Base-by-base conservation (phyloP, 2,888 invertebrate species). In the Lydus trimaculatus region DNA sequence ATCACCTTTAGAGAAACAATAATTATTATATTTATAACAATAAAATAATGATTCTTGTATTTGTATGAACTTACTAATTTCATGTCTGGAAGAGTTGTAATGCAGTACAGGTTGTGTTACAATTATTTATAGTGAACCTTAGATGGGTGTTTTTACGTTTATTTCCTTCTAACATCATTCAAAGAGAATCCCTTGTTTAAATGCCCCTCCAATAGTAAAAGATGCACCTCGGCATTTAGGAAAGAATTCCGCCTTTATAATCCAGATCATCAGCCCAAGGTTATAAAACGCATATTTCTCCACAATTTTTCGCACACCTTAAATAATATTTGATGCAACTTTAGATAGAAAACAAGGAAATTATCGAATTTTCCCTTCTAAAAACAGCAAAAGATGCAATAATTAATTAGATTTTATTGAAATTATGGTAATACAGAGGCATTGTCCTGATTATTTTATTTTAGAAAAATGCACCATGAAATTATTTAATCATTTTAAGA, bases 1-100 rank as follows among this genome's bases (percentile, higher is more conserved):
- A 87, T 80, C 58, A 87, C 76, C 88, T 88, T 84, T 20, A 85
- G 86, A 43, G 15, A 58, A 65, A 65, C 6, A 52, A 43, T 15
- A 56, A 36, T 36, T 61, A 56, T 56, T 2, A 48, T 33, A 52
- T 25, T 25, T 48, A 48, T 31, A 58, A 28, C 28, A 28, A 3
- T 2, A 28, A 28, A 28, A 56, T 58, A n/a, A n/a, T n/a, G n/a
- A n/a, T 25, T 28, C 11, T 59, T 23, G 2, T 58, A 52, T 3
- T 2, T 20, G 17, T 20, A 31, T n/a, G 62, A 59, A 76, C 76
- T 76, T 76, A 76, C 78, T 71, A 76, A 76, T 76, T 76, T 78
- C 78, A 78, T 78, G 76, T 65, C 75, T 70, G 69, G 70, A 67
- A 64, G 61, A 68, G 74, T 69, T 75, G 72, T 70, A 70, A 73